phyloP scores from a whole-genome alignment of 2,888 invertebrate genomes.

The Myopa testacea region DNA sequence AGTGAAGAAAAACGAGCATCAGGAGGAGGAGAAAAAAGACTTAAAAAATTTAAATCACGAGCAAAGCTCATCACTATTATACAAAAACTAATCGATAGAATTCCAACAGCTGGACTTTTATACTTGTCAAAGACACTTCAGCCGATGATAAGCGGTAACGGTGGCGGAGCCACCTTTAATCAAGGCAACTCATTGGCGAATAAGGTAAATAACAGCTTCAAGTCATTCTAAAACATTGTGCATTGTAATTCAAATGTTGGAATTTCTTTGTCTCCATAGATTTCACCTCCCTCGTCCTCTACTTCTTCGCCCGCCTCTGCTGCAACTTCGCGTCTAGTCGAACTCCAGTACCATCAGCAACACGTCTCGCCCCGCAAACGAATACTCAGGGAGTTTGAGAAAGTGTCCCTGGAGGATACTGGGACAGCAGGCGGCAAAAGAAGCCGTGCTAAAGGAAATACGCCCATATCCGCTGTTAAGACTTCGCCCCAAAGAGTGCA shows the following conservation, averaged over 20 bases:
- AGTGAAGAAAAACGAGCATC: background rate
- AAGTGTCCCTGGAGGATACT: constrained; percentile 75
- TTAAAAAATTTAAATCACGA: constrained; percentile 63
- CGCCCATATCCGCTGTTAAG: background rate
- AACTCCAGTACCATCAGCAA: constrained; percentile 64
- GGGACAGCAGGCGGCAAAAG: constrained; percentile 71
- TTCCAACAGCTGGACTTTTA: constrained; percentile 59
- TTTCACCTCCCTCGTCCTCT: constrained; percentile 60
- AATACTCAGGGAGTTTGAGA: constrained; percentile 84
- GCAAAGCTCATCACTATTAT: constrained; percentile 66
- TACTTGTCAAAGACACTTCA: constrained; percentile 59
- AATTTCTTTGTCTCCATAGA: constrained; percentile 46
- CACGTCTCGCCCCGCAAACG: constrained; percentile 85
- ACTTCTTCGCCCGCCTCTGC: constrained; percentile 45
- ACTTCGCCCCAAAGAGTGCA: constrained; percentile 35
- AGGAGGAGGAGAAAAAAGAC: constrained; percentile 59
- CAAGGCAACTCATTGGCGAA: constrained; percentile 53
- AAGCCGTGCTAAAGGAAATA: constrained; percentile 68
- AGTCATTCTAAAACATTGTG: too few relatives aligned
- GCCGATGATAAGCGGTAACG: constrained; percentile 45
- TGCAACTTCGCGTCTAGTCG: constrained; percentile 62
- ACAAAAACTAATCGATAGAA: constrained; percentile 65
- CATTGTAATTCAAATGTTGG: background rate
- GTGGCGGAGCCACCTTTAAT: constrained; percentile 53
- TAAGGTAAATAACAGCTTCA: constrained; percentile 51